Percentiles rank a stretch among this genome's conserved stretches.
Conservation (phyloP, 2,888 invertebrate species). For the Epistrophella euchroma region DNA sequence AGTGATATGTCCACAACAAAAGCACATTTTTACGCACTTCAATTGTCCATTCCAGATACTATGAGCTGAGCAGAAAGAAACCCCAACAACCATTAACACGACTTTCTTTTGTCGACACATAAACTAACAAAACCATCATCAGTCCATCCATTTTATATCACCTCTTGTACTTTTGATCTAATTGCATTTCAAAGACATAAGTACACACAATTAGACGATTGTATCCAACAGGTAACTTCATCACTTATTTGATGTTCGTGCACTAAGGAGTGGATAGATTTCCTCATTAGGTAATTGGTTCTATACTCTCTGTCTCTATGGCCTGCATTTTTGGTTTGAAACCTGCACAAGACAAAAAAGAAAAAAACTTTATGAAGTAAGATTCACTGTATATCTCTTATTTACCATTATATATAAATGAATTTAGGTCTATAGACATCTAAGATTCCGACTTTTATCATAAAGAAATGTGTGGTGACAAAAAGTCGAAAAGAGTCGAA, state of each 20-base stretch:
- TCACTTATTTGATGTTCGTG: conserved; percentile 69
- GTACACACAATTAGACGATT: conserved; percentile 65
- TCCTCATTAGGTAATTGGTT: conserved; percentile 77
- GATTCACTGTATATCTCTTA: not conserved
- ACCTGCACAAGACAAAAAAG: not conserved
- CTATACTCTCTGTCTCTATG: conserved; percentile 3
- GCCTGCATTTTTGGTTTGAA: conserved; percentile 59
- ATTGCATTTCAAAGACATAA: conserved; percentile 72
- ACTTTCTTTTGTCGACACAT: conserved; percentile 63
- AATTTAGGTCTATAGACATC: not conserved
- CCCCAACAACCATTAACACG: conserved; percentile 10
- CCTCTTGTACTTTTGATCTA: conserved; percentile 64
- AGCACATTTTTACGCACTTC: conserved; percentile 53
- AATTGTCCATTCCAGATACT: conserved; percentile 25
- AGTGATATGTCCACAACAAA: conserved; percentile 63
- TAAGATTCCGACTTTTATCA: not conserved
- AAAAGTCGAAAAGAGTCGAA: not conserved
- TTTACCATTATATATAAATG: not conserved
- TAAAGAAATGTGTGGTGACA: not conserved
- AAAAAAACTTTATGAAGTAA: not conserved
- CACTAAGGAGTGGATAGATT: conserved; percentile 69
- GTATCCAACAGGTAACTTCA: conserved; percentile 42
- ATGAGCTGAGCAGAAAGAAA: conserved; percentile 1
- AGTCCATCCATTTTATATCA: conserved; percentile 51
- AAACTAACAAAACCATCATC: conserved; percentile 11